Evolutionary conservation across 2,113 vertebrate genomes (phyloP), one percentile per base, ranked within the genome.

Genomic region (Labeo rohita): DNA sequence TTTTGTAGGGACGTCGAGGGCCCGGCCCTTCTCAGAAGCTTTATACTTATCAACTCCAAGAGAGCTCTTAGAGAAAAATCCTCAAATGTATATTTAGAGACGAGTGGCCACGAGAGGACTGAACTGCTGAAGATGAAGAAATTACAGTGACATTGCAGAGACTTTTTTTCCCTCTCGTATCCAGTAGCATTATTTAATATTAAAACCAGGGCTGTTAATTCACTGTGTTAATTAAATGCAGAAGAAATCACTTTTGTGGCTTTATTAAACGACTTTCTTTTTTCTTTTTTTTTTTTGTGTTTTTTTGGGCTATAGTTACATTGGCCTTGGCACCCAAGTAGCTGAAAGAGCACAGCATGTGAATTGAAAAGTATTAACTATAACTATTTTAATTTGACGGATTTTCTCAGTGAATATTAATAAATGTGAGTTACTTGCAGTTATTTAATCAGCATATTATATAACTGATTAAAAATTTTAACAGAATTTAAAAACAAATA

Each of bases 1-100:
- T 85, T 88, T 87, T 85, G 88, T 77, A 80, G 83, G 83, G 68
- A 85, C 85, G 34, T 80, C 85, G 63, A 88, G 50, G 65, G 47
- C 50, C 52, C 66, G 59, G 52, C 76, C 72, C 68, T 77, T 43
- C 70, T 73, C 9, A 34, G 34, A 76, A 83, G 83, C 79, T 70
- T 34, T n/a, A 80, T 85, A 88, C 81, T 84, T 87, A 85, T 88
- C 74, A 75, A 39, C n/a, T 80, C 70, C 81, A 87, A 87, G 39
- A 88, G 82, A 87, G 80, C 81, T 76, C 87, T 85, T 85, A 16
- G 73, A 83, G 83, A 80, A 87, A 89, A 59, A 63, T 82, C 45
- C 78, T 72, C 77, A 72, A 83, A 83, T 59, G 78, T 84, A 87
- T 83, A 13, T 74, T 76, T 73, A 83, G 74, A 74, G 77, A 83